Conservation (phyloP, 2,113 vertebrate species). For the Vulpes ferrilata region DNA sequence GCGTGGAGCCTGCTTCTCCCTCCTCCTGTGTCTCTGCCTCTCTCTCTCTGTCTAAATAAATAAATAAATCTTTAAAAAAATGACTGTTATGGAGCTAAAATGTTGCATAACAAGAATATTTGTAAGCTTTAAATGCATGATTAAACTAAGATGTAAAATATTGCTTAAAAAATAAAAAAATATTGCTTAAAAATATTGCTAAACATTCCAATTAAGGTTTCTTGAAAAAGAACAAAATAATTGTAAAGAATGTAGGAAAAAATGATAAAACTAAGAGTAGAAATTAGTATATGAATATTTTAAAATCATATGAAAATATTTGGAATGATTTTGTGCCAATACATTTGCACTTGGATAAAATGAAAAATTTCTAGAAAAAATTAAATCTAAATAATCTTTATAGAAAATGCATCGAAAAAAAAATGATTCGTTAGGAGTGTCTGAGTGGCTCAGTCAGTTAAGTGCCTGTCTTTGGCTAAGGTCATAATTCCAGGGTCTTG, state of each 20-base stretch:
- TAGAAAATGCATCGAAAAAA: not conserved
- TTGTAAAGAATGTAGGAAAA: not conserved
- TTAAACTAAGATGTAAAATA: not conserved
- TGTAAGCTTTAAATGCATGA: not conserved
- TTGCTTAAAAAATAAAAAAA: no score
- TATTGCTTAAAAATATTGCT: not conserved
- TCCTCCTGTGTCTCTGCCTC: no score
- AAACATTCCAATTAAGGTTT: not conserved
- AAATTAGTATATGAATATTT: not conserved
- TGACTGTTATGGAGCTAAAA: not conserved
- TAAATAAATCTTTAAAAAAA: not conserved
- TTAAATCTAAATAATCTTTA: conserved; percentile 6
- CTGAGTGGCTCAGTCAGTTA: no score
- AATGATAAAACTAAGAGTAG: not conserved
- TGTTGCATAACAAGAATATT: not conserved
- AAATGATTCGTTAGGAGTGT: no score
- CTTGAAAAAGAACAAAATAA: not conserved
- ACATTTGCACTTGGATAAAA: not conserved
- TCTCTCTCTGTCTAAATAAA: no score
- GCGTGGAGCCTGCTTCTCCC: no score
- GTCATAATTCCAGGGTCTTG: no score
- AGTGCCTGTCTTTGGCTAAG: no score
- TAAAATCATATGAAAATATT: not conserved
- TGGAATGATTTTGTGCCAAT: conserved; percentile 3
- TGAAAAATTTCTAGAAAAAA: not conserved